Evolutionary conservation across 2,113 vertebrate species (phyloP).

Genomic region (Zosterops borbonicus): DNA sequence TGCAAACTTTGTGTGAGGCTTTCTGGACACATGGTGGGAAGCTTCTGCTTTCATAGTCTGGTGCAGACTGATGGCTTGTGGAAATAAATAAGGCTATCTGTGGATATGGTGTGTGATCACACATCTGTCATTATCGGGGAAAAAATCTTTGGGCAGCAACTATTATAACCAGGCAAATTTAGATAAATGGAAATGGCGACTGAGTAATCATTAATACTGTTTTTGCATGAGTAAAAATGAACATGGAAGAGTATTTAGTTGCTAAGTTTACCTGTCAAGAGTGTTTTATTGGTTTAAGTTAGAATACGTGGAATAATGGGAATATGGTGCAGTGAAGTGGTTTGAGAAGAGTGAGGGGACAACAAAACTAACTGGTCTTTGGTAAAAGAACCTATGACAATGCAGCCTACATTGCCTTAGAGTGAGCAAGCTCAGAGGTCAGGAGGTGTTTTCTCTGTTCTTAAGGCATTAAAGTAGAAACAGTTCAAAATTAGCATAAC

Average conservation of each 20-base stretch:
- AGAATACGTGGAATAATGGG: not conserved
- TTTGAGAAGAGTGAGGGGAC: not conserved
- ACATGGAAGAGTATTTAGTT: not conserved
- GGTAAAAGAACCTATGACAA: not conserved
- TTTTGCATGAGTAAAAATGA: not conserved
- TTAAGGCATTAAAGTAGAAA: not conserved
- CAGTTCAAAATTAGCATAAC: not conserved
- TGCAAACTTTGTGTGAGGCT: not conserved
- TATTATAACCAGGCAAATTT: slow-evolving; percentile 30
- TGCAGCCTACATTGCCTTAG: not conserved
- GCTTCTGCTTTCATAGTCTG: not conserved
- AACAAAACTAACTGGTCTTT: not conserved
- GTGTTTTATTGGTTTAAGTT: not conserved
- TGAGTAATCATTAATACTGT: slow-evolving; percentile 2
- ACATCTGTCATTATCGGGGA: slow-evolving; percentile 28
- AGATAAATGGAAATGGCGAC: not conserved
- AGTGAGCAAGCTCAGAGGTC: not conserved
- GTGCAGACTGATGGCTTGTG: not conserved
- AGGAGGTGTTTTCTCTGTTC: not conserved
- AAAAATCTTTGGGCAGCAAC: slow-evolving; percentile 22
- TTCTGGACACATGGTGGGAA: not conserved
- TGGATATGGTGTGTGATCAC: not conserved
- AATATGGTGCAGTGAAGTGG: not conserved
- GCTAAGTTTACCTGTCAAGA: not conserved
- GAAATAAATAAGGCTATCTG: not conserved